Conservation (phyloP, 2,888 invertebrate genomes). For the Theristus sp. region DNA sequence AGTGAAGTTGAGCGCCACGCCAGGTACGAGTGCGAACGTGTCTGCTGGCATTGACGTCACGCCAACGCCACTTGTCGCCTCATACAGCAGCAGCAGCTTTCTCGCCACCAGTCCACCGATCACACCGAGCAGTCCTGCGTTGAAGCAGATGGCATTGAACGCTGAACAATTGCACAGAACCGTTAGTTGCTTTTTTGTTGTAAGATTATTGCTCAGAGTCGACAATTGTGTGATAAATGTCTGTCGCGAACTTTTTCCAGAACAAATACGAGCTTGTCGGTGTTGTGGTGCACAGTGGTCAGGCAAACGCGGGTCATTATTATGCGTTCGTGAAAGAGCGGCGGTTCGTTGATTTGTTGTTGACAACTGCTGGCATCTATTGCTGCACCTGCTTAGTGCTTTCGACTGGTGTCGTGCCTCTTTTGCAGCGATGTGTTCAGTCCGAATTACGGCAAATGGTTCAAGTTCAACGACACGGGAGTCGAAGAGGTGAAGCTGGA, state of each 20-base stretch:
- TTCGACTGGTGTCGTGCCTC: too few species aligned
- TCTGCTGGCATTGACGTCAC: too few species aligned
- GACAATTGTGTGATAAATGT: too few species aligned
- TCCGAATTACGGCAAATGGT: conserved; percentile 33
- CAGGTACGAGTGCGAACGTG: too few species aligned
- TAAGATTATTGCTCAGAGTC: too few species aligned
- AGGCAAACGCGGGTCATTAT: conserved; percentile 40
- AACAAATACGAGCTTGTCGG: conserved; percentile 36
- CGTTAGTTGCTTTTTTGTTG: too few species aligned
- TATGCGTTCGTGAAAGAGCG: conserved; percentile 37
- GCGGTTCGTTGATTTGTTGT: conserved; percentile 4
- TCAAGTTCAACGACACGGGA: conserved; percentile 38
- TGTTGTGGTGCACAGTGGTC: conserved; percentile 39
- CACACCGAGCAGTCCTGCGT: neutral
- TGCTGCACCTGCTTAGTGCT: too few species aligned
- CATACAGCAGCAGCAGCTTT: neutral
- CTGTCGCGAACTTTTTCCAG: too few species aligned
- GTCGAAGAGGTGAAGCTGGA: conserved; percentile 38
- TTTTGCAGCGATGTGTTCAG: neutral
- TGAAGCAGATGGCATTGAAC: neutral
- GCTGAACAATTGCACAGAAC: too few species aligned
- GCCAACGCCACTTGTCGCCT: too few species aligned
- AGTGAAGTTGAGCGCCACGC: too few species aligned
- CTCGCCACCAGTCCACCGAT: neutral
- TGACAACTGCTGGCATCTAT: neutral